Conservation (phyloP, 92 coral and sea anemone genomes). For the Phymanthus crucifer region DNA sequence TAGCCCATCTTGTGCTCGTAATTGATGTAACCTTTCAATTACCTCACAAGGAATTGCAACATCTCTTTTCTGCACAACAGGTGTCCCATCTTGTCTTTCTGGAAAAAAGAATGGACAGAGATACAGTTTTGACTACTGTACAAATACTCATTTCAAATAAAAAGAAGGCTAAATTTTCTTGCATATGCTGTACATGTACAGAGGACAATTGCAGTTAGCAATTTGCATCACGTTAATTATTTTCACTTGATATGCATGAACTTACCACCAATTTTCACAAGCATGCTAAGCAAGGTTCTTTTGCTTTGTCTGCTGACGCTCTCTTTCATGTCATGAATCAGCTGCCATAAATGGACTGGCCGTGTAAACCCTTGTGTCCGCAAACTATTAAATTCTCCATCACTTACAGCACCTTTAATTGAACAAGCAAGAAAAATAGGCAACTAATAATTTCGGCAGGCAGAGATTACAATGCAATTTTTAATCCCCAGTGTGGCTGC, state of each 20-base stretch:
- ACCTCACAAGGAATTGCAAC: slow-evolving; percentile 48
- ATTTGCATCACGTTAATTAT: too few relatives aligned
- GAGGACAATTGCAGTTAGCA: too few relatives aligned
- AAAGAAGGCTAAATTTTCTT: too few relatives aligned
- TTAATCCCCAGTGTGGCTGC: too few relatives aligned
- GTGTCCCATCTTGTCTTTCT: slow-evolving; percentile 50
- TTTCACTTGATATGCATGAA: not conserved
- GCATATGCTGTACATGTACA: too few relatives aligned
- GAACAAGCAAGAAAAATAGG: too few relatives aligned
- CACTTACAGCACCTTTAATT: slow-evolving; percentile 59
- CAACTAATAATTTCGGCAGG: too few relatives aligned
- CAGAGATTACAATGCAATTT: too few relatives aligned
- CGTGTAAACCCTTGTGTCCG: slow-evolving; percentile 62
- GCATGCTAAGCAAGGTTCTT: slow-evolving; percentile 42
- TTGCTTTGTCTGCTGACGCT: slow-evolving; percentile 55
- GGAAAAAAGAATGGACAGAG: slow-evolving; percentile 17
- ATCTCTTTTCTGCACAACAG: slow-evolving; percentile 30
- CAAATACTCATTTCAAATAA: too few relatives aligned
- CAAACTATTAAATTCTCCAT: slow-evolving; percentile 70
- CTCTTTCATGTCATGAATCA: slow-evolving; percentile 62
- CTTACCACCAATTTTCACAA: slow-evolving; percentile 14
- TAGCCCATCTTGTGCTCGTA: slow-evolving; percentile 26
- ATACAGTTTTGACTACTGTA: not conserved
- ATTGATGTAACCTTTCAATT: slow-evolving; percentile 34
- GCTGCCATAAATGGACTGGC: slow-evolving; percentile 63